Evolutionary conservation across 2,113 vertebrate genomes (phyloP).

Genomic region (Propithecus coquereli): DNA sequence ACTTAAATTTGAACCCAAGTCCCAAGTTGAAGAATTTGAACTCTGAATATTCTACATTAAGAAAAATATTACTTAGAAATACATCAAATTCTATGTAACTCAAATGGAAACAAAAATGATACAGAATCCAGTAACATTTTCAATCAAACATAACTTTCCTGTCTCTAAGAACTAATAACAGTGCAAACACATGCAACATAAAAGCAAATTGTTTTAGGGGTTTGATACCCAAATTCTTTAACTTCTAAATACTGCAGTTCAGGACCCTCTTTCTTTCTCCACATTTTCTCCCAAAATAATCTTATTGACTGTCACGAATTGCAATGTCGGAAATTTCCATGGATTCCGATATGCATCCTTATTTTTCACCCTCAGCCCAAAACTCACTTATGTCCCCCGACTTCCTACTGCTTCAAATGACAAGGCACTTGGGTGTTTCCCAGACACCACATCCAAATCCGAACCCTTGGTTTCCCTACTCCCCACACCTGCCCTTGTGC

Average conservation of each 20-base stretch:
- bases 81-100: neutral
- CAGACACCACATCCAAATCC: fast-evolving
- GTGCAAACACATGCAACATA: too few species aligned
- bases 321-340: neutral
- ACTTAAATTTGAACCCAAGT: neutral
- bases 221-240: neutral
- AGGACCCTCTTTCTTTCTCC: neutral
- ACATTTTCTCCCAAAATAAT: neutral
- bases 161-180: neutral
- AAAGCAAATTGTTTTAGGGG: neutral
- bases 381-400: neutral
- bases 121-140: neutral
- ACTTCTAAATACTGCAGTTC: neutral
- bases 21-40: neutral
- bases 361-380: neutral
- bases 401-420: neutral
- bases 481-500: fast-evolving
- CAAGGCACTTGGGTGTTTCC: neutral
- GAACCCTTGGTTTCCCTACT: neutral
- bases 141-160: neutral
- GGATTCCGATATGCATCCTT: neutral
- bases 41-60: neutral
- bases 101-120: neutral
- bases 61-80: neutral
- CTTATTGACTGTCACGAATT: neutral